Evolutionary conservation across 2,797 vertebrate species (phyloP).

Genomic region (Craterocephalus amniculus): DNA sequence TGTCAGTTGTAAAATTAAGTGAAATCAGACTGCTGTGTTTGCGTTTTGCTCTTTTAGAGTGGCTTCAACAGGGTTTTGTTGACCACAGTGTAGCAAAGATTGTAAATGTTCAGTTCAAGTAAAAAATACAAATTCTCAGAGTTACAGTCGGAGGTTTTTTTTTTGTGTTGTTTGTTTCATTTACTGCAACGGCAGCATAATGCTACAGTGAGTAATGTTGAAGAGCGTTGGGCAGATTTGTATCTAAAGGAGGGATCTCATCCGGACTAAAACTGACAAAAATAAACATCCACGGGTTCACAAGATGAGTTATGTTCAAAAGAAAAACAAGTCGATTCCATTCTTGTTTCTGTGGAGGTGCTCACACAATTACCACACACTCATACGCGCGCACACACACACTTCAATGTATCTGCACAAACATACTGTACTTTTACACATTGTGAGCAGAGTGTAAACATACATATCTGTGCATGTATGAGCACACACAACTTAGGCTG

Average conservation of each 20-base stretch:
- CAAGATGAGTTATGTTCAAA: constrained; percentile 52
- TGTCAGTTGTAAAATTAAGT: constrained; percentile 21
- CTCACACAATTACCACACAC: constrained; percentile 49
- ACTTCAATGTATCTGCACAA: constrained; percentile 65
- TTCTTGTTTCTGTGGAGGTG: constrained; percentile 69
- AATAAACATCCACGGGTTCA: constrained; percentile 54
- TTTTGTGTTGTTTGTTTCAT: constrained; percentile 53
- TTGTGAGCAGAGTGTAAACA: constrained; percentile 75
- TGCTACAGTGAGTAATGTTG: constrained; percentile 57
- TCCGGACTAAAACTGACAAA: constrained; percentile 41
- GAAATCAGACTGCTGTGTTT: constrained; percentile 22
- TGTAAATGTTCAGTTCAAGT: constrained; percentile 65
- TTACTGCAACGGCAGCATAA: constrained; percentile 57
- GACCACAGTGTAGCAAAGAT: constrained; percentile 45
- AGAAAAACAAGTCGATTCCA: constrained; percentile 45
- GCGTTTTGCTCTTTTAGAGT: background rate
- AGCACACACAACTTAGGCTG: constrained; percentile 77
- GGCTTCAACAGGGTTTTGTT: constrained; percentile 42
- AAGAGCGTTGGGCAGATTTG: constrained; percentile 41
- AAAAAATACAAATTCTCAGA: constrained; percentile 67
- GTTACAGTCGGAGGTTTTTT: constrained; percentile 46
- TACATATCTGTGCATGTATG: constrained; percentile 74
- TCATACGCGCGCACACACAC: constrained; percentile 35
- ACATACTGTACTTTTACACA: constrained; percentile 74
- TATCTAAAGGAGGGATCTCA: constrained; percentile 51